Conservation (phyloP, 2,888 invertebrate genomes). For the Dryomyza anilis region DNA sequence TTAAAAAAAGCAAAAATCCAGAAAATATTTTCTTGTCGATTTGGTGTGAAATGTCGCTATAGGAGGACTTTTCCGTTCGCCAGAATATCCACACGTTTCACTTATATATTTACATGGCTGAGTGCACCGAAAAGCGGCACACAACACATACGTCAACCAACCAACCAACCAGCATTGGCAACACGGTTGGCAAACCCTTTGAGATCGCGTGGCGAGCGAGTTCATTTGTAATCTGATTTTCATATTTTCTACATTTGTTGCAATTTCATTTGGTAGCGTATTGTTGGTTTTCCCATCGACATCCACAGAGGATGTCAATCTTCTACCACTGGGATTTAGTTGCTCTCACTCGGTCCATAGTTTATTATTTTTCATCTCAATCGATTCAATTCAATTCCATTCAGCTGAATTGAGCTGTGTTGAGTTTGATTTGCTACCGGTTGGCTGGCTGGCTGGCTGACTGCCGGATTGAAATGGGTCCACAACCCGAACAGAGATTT, state of each 20-base stretch:
- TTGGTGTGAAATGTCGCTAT: no score
- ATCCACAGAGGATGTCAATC: not conserved
- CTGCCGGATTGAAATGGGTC: conserved; percentile 9
- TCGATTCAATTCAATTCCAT: conserved; percentile 18
- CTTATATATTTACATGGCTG: no score
- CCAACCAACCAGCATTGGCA: no score
- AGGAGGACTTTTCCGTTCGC: no score
- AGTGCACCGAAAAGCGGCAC: no score
- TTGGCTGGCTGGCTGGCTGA: not conserved
- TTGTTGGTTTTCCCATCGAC: not conserved
- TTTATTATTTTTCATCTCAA: conserved; percentile 23
- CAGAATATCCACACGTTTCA: no score
- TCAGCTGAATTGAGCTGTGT: not conserved
- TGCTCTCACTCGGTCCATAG: conserved; percentile 7
- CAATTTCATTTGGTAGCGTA: not conserved
- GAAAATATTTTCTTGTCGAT: no score
- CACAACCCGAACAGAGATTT: not conserved
- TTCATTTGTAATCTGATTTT: conserved; percentile 21
- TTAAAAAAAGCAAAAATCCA: no score
- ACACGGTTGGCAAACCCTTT: not conserved
- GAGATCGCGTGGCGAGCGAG: not conserved
- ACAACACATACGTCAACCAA: no score
- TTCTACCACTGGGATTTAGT: conserved; percentile 12
- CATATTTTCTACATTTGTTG: conserved; percentile 22
- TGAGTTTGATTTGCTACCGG: not conserved